Conservation (phyloP, 2,888 invertebrate genomes). For the Rhamnusium bicolor region DNA sequence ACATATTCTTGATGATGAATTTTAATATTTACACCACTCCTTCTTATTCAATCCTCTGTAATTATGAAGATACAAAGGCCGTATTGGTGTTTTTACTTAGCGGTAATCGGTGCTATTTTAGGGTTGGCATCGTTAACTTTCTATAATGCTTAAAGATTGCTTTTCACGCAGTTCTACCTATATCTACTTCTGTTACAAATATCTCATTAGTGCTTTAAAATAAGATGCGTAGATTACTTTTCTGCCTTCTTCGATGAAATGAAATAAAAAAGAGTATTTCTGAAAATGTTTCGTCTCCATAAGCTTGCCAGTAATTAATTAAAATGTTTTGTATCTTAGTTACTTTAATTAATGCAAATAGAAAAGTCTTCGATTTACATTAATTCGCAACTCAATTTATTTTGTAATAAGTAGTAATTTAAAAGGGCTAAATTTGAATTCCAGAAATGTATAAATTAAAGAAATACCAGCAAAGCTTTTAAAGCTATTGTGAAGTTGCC, state of each 20-base stretch:
- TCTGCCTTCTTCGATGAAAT: background rate
- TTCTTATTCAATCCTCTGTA: too few species aligned
- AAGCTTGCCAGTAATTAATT: conserved; percentile 8
- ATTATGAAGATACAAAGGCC: too few species aligned
- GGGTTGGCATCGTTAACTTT: too few species aligned
- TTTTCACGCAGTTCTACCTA: too few species aligned
- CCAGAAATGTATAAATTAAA: conserved; percentile 46
- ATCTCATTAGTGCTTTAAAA: too few species aligned
- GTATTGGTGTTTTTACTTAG: too few species aligned
- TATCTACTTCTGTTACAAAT: too few species aligned
- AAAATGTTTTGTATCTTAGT: conserved; percentile 6
- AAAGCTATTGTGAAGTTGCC: conserved; percentile 27
- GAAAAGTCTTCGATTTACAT: conserved; percentile 29
- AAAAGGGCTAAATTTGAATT: conserved; percentile 40
- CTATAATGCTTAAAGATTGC: too few species aligned
- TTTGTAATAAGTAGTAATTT: conserved; percentile 46
- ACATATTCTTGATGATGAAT: too few species aligned
- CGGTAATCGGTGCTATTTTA: too few species aligned
- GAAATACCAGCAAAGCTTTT: conserved; percentile 42
- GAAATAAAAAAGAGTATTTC: too few species aligned
- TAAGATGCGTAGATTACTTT: background rate
- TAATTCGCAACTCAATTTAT: conserved; percentile 43
- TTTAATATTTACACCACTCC: too few species aligned
- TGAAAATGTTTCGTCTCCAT: background rate
- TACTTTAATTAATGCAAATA: conserved; percentile 45